These are phyloP conservation scores for Apodemia duryi DNA, from an alignment of 2,888 invertebrate genomes.

Conservation along the genomic window DNA sequence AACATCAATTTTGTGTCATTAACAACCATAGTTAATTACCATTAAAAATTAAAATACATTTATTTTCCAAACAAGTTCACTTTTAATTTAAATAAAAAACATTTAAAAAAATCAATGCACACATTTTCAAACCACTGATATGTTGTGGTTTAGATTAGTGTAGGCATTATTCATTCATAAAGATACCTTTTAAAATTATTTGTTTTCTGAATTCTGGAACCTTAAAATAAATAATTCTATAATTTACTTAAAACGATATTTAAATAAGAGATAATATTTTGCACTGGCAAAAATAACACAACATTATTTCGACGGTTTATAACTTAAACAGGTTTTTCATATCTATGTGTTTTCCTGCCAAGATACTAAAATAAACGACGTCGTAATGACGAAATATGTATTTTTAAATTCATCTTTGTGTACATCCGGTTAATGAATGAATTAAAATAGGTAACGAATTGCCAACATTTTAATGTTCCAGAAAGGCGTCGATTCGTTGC, in stretches of 20 bases:
- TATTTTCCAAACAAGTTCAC: not conserved
- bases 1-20: not conserved
- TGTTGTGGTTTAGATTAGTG: not conserved
- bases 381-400: conserved; percentile 9
- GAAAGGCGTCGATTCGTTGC: conserved; percentile 34
- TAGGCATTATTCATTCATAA: not conserved
- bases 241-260: too few relatives aligned
- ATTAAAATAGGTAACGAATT: not conserved
- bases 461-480: conserved; percentile 18
- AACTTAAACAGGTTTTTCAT: conserved; percentile 23
- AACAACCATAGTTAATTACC: not conserved
- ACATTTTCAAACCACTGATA: not conserved
- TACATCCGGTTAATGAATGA: conserved; percentile 15
- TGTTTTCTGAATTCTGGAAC: conserved; percentile 21
- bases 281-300: not conserved
- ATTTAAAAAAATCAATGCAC: not conserved
- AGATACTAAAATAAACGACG: conserved; percentile 21
- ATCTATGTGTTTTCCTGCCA: conserved; percentile 26
- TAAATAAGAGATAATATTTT: not conserved
- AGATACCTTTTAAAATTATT: not conserved
- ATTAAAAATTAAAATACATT: too few relatives aligned
- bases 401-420: conserved; percentile 1
- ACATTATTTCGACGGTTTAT: not conserved
- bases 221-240: conserved; percentile 8
- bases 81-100: too few relatives aligned